Base-by-base conservation (phyloP, 2,113 vertebrate genomes). In the Myanophis thanlyinensis region DNA sequence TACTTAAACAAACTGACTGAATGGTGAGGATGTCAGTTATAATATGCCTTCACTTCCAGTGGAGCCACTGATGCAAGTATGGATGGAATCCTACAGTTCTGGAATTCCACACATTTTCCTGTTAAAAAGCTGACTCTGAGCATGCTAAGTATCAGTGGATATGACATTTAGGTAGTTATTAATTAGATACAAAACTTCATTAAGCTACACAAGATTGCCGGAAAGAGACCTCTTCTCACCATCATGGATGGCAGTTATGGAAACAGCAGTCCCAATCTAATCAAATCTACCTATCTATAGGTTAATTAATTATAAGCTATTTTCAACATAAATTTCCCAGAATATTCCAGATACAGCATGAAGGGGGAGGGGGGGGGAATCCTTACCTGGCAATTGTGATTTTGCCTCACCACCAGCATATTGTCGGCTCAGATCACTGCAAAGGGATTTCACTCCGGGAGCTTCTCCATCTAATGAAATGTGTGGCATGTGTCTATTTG, bases 391-490 rank as follows among this genome's bases (percentile, higher is more conserved):
- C 44, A 97, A 95, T 87, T 98, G 97, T 93, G 98, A 98, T 96
- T 98, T 98, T 11, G 97, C 97, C 95, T 99, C 98, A 11, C 97
- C 96, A 35, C 97, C 94, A 93, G 97, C 97, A 94, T 98, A 98
- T 93, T 98, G 98, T 92, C 98, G 98, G 94, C 98, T 98, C 94
- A 99, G 97, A 54, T 99, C 98, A 92, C 97, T 98, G 95, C 98
- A 98, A 88, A 99, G 97, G 95, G 98, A 98, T 93, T 98, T 98
- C 47, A 98, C 98, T 90, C 98, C 48, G 0, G 97, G 96, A 94
- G 97, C 97, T 93, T 98, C 98, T 90, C 97, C 97, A 52, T 98
- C 98, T 0, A 97, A 95, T 47, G 97, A 93, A 95, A 98, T 97
- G 94, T 98, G 98, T 94, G 97, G 98, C 92, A 98, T 88, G 54